Percentiles rank a stretch among this genome's conserved stretches.
These are phyloP conservation scores for Aphrophora alni DNA, from an alignment of 2,888 invertebrate species.

Conservation along the genomic window DNA sequence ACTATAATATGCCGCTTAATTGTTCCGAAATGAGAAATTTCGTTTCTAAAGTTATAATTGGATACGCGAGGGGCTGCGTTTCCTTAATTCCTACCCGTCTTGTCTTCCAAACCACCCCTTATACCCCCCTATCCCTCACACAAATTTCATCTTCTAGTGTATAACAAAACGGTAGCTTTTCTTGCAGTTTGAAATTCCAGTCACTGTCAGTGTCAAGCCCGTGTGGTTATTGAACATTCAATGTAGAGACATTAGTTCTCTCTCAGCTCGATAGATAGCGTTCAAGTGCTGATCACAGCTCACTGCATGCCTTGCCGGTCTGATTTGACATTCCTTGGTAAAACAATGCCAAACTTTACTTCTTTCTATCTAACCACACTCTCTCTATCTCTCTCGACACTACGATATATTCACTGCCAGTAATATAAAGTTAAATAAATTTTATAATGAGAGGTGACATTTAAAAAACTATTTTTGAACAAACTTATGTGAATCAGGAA, in stretches of 20 bases:
- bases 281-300: neutral
- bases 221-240: slow-evolving; percentile 31
- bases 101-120: slow-evolving; percentile 12
- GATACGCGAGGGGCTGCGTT: slow-evolving; percentile 56
- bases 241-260: neutral
- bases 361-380: neutral
- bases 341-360: neutral
- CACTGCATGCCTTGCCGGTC: neutral
- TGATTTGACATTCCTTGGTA: neutral
- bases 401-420: no score
- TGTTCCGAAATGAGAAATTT: slow-evolving; percentile 64
- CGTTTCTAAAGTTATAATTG: slow-evolving; percentile 64
- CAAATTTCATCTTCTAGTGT: slow-evolving; percentile 31
- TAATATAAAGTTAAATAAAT: no score
- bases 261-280: neutral
- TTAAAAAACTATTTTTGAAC: no score
- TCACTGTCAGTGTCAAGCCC: slow-evolving; percentile 19
- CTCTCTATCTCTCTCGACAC: neutral
- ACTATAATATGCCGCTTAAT: slow-evolving; percentile 64
- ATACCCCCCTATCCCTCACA: slow-evolving; percentile 1
- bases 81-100: slow-evolving; percentile 35
- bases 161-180: slow-evolving; percentile 32
- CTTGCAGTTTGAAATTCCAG: slow-evolving; percentile 24
- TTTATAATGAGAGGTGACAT: no score
- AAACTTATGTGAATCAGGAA: no score